Evolutionary conservation across 2,113 vertebrate genomes (phyloP), one percentile per base, ranked within the genome.

Genomic region (Bos indicus): DNA sequence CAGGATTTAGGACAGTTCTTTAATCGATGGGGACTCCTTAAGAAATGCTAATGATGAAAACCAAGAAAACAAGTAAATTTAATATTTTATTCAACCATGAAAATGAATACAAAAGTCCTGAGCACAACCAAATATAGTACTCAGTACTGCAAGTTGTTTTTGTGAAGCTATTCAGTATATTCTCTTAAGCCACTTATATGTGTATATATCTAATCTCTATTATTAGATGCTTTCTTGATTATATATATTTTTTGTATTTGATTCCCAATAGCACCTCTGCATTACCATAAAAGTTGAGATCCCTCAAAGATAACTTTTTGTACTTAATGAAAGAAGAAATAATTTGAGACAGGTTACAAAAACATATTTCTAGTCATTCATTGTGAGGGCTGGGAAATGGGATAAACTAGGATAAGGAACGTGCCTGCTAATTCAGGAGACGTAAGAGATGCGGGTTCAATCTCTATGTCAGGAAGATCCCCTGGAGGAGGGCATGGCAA

Each of bases 21-120:
- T 89, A 93, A 95, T 90, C 2, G 6, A 92, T 56, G 2, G 52
- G 26, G 17, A 89, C 23, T 92, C 30, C 17, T 87, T 46, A 88
- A 86, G 43, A 89, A 89, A 85, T 1, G 59, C 77, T 90, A 77
- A 54, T 86, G 54, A 54, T 92, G 88, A 83, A 94, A 71, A 82
- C 56, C 11, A 97, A 81, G 28, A 48, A 74, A 82, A 40, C 3
- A 71, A 60, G 25, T 71, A 71, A 85, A 89, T 89, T 25, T 33
- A 85, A 46, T 74, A 5, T 83, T 67, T 28, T 15, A 86, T 91
- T 88, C 80, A 14, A 33, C 43, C 5, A n/a, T 88, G 56, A 96
- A 96, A 80, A 87, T 60, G 83, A 86, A 60, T 85, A 46, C 16
- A 59, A 93, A 96, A 52, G 17, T 95, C 30, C 12, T 96, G 16